phyloP scores from a whole-genome alignment of 2,113 vertebrate genomes.

The Misgurnus mizolepis region DNA sequence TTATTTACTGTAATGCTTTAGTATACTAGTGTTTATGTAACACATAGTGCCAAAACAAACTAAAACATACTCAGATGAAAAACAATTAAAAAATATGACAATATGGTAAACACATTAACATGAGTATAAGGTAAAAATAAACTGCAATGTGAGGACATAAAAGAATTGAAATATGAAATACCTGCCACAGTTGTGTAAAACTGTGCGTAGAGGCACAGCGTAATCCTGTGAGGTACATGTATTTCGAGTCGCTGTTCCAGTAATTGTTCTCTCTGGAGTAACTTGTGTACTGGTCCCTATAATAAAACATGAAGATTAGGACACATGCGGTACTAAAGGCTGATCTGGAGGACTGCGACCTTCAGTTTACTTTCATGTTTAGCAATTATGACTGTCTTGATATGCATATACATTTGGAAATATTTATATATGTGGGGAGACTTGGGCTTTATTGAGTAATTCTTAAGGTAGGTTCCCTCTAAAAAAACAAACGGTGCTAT shows the following conservation, averaged over 20 bases:
- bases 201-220: conserved; percentile 52
- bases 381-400: not conserved
- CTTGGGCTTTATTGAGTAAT: too few species aligned
- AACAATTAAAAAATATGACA: not conserved
- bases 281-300: conserved; percentile 64
- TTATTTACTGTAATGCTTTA: too few species aligned
- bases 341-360: conserved; percentile 28
- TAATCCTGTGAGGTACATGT: conserved; percentile 55
- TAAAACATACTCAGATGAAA: conserved; percentile 3
- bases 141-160: not conserved
- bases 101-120: conserved; percentile 47
- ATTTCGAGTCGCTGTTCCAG: conserved; percentile 59
- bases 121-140: conserved; percentile 11
- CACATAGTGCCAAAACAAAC: too few species aligned
- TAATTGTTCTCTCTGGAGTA: conserved; percentile 54
- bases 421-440: too few species aligned
- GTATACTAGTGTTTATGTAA: too few species aligned
- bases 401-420: too few species aligned
- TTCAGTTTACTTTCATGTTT: not conserved
- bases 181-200: conserved; percentile 55
- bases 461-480: too few species aligned
- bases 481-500: too few species aligned
- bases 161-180: conserved; percentile 51
- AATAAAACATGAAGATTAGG: conserved; percentile 65
- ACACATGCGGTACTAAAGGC: conserved; percentile 21